Conservation (phyloP, 2,113 vertebrate species). For the Peromyscus californicus region DNA sequence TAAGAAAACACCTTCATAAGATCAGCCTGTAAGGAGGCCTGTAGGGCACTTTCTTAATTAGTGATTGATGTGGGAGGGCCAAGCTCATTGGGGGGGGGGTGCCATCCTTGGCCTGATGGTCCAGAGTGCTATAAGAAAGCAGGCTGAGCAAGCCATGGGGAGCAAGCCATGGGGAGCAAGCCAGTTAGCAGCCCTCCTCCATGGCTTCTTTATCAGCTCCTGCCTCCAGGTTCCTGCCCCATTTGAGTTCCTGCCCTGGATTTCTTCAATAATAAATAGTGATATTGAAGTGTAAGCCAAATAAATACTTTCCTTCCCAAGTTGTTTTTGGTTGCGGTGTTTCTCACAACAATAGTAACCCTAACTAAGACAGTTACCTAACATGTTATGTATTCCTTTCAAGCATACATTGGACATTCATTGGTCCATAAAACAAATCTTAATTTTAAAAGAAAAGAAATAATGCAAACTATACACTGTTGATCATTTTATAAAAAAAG, state of each 20-base stretch:
- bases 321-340: neutral
- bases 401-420: neutral
- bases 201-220: neutral
- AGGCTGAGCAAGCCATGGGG: too few species aligned
- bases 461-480: neutral
- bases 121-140: too few species aligned
- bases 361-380: neutral
- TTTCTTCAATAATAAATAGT: neutral
- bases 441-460: conserved; percentile 57
- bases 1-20: neutral
- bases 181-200: neutral
- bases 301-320: neutral
- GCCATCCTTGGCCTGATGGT: neutral
- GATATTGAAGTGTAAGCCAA: neutral
- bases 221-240: neutral
- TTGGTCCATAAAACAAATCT: neutral
- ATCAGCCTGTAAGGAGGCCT: neutral
- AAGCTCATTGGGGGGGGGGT: neutral
- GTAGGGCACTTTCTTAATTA: neutral
- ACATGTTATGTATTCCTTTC: neutral
- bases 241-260: neutral
- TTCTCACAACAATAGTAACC: neutral
- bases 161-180: neutral
- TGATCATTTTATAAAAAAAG: neutral
- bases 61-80: neutral